Evolutionary conservation across 2,797 vertebrate species (phyloP).

Genomic region (Sitta carolinensis): DNA sequence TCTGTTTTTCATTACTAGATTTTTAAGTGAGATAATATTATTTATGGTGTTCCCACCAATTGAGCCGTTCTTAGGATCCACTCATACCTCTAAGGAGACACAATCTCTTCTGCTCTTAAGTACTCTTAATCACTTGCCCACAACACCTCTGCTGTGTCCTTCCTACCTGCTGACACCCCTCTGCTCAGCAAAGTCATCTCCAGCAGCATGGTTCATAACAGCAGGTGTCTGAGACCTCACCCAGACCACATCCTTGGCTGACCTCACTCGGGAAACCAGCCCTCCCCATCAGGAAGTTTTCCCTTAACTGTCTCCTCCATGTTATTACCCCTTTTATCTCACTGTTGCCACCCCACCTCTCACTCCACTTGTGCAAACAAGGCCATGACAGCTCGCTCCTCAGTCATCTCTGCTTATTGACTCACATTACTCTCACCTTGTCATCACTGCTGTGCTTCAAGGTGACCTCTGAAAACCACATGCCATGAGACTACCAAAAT

Average conservation of each 20-base stretch:
- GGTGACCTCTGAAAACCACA: neutral
- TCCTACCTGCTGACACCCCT: neutral
- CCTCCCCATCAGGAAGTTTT: neutral
- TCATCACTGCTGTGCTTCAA: neutral
- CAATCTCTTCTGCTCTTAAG: neutral
- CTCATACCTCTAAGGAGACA: neutral
- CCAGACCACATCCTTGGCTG: neutral
- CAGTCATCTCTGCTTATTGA: neutral
- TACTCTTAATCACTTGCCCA: neutral
- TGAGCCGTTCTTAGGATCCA: neutral
- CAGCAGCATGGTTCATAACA: rapidly evolving
- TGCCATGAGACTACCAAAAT: neutral
- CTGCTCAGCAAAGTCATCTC: neutral
- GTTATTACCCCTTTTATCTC: neutral
- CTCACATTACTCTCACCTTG: neutral
- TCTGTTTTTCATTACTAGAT: neutral
- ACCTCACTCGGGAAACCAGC: neutral
- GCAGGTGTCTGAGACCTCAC: neutral
- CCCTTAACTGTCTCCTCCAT: neutral
- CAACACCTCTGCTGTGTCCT: neutral
- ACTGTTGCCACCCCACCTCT: neutral
- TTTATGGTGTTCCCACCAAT: rapidly evolving
- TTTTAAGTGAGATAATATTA: neutral
- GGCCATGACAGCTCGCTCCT: neutral
- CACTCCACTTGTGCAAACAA: conserved; percentile 1